Evolutionary conservation across 2,113 vertebrate species (phyloP).

Genomic region (Scalopus aquaticus): DNA sequence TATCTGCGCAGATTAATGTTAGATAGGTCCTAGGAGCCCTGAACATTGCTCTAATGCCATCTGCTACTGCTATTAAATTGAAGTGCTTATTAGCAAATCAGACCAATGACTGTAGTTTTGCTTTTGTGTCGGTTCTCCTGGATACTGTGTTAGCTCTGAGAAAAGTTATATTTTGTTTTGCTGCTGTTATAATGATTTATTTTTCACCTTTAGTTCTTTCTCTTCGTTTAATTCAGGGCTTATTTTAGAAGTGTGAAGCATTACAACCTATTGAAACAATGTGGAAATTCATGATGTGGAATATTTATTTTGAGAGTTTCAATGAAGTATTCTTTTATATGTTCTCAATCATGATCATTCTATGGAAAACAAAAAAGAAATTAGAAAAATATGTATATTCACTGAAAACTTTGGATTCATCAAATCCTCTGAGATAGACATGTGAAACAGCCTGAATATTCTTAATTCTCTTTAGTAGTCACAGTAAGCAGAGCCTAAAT

Average conservation of each 20-base stretch:
- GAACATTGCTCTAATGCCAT: background rate
- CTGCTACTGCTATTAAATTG: background rate
- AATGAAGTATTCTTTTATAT: background rate
- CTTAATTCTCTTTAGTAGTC: background rate
- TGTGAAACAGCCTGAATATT: background rate
- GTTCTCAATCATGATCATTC: background rate
- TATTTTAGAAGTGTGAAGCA: background rate
- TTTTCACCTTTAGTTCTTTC: background rate
- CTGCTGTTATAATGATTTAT: background rate
- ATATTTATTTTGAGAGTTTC: background rate
- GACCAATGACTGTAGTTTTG: background rate
- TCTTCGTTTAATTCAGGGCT: background rate
- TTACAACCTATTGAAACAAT: background rate
- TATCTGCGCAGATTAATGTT: background rate
- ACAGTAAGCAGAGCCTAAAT: background rate
- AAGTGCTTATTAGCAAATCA: background rate
- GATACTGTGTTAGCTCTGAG: background rate
- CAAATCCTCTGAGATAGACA: background rate
- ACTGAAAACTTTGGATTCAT: background rate
- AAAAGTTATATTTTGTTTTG: background rate
- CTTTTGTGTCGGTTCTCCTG: background rate
- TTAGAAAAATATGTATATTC: background rate
- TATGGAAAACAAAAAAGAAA: constrained; percentile 20
- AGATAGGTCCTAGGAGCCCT: background rate
- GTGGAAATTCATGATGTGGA: background rate